Evolutionary conservation across 1,140 invertebrate species (phyloP), one percentile per base, ranked within the genome.

Genomic region (Caenorhabditis remanei): DNA sequence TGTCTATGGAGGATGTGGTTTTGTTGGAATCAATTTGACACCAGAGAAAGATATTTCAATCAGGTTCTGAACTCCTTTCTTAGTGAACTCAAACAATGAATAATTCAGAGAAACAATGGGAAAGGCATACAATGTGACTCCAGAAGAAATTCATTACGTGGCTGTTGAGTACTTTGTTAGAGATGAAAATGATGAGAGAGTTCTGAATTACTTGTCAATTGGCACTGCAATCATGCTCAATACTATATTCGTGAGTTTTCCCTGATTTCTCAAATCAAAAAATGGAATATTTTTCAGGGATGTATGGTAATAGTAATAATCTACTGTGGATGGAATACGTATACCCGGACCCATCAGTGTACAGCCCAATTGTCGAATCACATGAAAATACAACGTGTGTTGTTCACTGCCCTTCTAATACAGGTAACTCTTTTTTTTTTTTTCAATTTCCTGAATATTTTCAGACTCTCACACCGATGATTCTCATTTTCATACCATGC

Each of bases 111-210:
- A 71, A 71, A 4, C 6, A 7, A 71, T 71, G 40, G 65, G 40
- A 19, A 1, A 3, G 3, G 40, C 16, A 0, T 71, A 71, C 24
- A 19, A 46, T 43, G 65, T 71, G 41, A 16, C 65, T 16, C 13
- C 65, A 19, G 65, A 71, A 6, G 16, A 46, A 19, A 46, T 71
- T 19, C 41, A 71, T 19, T 71, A 43, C 19, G 65, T 71, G 40
- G 65, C 65, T 46, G 65, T 71, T 19, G 65, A 71, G 19, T 71
- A 71, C 41, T 71, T 71, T 43, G 13, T 19, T n/a, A 16, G 65
- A 71, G 19, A 71, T 71, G 65, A 43, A 16, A 71, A 16, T 16
- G 41, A 19, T 16, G 41, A 43, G 7, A 16, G 4, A 43, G 16
- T 16, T 43, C 41, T 43, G 13, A 71, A 71, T 43, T 71, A 71